A percentile compares a stretch with the other conserved stretches of the same genome.
Evolutionary conservation across 1,140 invertebrate genomes (phyloP).

Genomic region (Maconellicoccus hirsutus): DNA sequence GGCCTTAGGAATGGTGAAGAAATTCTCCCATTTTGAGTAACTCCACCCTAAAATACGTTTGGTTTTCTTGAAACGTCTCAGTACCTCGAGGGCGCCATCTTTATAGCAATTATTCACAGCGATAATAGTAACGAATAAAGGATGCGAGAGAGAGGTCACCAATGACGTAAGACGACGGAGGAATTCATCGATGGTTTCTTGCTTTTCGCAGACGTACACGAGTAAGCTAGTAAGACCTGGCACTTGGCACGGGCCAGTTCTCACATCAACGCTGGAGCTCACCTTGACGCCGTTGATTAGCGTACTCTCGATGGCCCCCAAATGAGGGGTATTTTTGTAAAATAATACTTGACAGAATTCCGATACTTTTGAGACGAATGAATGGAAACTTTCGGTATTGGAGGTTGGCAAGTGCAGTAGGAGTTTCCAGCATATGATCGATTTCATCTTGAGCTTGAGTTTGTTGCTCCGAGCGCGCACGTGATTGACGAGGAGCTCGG

Average conservation of each 20-base stretch:
- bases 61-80: neutral
- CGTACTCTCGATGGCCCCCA: neutral
- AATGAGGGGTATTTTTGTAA: neutral
- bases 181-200: neutral
- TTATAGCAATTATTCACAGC: neutral
- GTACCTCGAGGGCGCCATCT: neutral
- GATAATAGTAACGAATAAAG: neutral
- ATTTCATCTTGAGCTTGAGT: neutral
- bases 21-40: neutral
- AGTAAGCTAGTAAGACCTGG: neutral
- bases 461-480: neutral
- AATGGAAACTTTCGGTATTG: neutral
- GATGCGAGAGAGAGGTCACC: neutral
- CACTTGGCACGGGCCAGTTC: neutral
- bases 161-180: neutral
- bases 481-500: neutral
- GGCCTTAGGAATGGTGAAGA: neutral
- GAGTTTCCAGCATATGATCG: neutral
- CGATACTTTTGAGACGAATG: neutral
- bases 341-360: neutral
- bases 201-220: slow-evolving; percentile 5
- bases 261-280: neutral
- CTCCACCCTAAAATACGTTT: neutral
- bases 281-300: neutral
- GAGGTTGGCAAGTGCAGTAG: neutral